These are phyloP conservation scores for Drosophila sordidapex DNA, from an alignment of 2,888 invertebrate genomes.

Conservation along the genomic window DNA sequence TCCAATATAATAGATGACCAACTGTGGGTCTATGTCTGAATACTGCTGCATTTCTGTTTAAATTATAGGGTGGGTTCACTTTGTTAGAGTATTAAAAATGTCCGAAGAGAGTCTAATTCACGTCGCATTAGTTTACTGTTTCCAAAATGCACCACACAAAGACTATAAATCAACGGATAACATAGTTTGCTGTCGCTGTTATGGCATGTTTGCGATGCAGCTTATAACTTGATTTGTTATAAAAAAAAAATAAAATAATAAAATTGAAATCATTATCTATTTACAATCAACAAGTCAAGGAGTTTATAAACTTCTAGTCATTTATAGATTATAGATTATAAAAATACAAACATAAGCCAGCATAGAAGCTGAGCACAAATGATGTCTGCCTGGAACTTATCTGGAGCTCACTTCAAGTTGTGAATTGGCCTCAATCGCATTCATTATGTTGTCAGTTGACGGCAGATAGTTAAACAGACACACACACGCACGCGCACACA, in stretches of 20 bases:
- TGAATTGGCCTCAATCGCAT: slow-evolving; percentile 17
- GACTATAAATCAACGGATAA: background rate
- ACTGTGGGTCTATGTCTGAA: slow-evolving; percentile 37
- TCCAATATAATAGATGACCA: slow-evolving; percentile 58
- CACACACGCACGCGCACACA: background rate
- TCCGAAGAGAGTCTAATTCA: slow-evolving; percentile 18
- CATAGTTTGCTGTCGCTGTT: background rate
- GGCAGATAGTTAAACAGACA: slow-evolving; percentile 10
- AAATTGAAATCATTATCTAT: background rate
- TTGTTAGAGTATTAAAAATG: slow-evolving; percentile 47
- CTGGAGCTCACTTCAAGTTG: slow-evolving; percentile 11
- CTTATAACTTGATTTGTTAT: background rate
- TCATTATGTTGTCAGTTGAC: slow-evolving; percentile 22
- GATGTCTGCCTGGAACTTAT: slow-evolving; percentile 15
- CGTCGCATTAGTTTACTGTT: slow-evolving; percentile 5
- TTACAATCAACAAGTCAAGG: background rate
- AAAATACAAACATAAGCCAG: background rate
- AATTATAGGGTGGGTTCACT: slow-evolving; percentile 46
- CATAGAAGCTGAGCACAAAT: background rate
- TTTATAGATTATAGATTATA: background rate
- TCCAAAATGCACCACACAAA: background rate
- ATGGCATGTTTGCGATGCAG: background rate
- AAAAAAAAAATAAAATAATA: background rate
- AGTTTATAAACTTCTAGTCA: background rate
- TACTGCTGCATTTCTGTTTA: slow-evolving; percentile 28